phyloP scores from a whole-genome alignment of 1,140 invertebrate species.

The Sinonovacula constricta region DNA sequence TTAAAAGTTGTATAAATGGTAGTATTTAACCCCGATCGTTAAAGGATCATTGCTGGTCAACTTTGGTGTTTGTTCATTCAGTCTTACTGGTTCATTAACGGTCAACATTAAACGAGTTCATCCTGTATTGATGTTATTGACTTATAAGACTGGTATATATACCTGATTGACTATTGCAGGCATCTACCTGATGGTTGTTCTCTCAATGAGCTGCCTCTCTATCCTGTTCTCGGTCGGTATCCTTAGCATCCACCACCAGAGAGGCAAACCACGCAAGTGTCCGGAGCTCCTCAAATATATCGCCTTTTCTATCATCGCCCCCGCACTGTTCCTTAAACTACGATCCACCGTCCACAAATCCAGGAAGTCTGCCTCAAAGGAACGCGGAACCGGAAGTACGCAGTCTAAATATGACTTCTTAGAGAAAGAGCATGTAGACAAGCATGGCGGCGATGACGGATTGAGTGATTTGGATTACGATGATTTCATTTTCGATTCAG shows the following conservation, averaged over 20 bases:
- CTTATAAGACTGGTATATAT: no score
- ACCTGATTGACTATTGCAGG: conserved; percentile 61
- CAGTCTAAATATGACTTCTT: conserved; percentile 9
- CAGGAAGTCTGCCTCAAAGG: conserved; percentile 21
- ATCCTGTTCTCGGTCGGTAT: conserved; percentile 71
- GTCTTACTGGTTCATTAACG: background rate
- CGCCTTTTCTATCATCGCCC: conserved; percentile 55
- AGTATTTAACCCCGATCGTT: background rate
- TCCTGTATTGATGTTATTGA: background rate
- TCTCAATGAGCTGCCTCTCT: conserved; percentile 71
- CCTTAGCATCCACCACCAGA: conserved; percentile 71
- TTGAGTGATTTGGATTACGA: conserved; percentile 54
- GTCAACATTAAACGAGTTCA: background rate
- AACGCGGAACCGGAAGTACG: background rate
- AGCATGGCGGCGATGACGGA: conserved; percentile 17
- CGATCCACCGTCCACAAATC: conserved; percentile 18
- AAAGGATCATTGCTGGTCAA: background rate
- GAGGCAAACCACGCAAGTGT: conserved; percentile 61
- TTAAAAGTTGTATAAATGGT: background rate
- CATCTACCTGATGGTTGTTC: conserved; percentile 73
- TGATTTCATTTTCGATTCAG: conserved; percentile 38
- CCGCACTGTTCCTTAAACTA: conserved; percentile 46
- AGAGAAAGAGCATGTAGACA: conserved; percentile 14
- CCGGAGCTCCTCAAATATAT: conserved; percentile 61
- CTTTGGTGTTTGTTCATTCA: background rate